Evolutionary conservation across 2,113 vertebrate genomes (phyloP), one percentile per base, ranked within the genome.

Genomic region (Hemicordylus capensis): DNA sequence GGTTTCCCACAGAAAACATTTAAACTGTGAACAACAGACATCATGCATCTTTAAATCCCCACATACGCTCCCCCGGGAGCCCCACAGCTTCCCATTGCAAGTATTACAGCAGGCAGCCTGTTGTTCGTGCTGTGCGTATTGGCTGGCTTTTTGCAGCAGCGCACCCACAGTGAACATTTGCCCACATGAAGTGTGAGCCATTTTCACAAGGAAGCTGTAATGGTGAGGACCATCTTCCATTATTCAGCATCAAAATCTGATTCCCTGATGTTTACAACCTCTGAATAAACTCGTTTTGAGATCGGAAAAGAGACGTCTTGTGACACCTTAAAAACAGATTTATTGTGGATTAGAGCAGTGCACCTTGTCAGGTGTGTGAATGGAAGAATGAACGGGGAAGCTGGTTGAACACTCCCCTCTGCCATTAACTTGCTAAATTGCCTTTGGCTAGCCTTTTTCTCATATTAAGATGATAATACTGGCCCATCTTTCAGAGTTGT

Each of bases 391-490:
- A 26, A 14, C 19, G 8, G 17, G 0, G 15, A n/a, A 17, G 24
- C 11, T 26, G 9, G 15, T 2, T 24, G n/a, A 24, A 26, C 17
- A 20, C 17, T 11, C 24, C 9, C 54, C 22, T 37, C 20, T 37
- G 54, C 10, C 75, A 39, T 39, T 19, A 19, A 19, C 37, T 17
- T 3, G 12, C 73, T 14, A 3, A 24, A 39, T 31, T 46, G 39
- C 42, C 42, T n/a, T 4, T 1, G 6, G 39, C 48, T 20, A 70
- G 37, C 37, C 67, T 2, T 37, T 73, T 12, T 46, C 42, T 8
- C 2, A 0, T 1, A 9, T 39, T 69, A 34, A 0, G 24, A 37
- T 19, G n/a, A 48, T n/a, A 15, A 5, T 26, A n/a, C 20, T 37
- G 5, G 22, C 51, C 26, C 28, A 2, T 31, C 56, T 61, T 34